Conservation (phyloP, 2,797 vertebrate species). For the Esox masquinongy region DNA sequence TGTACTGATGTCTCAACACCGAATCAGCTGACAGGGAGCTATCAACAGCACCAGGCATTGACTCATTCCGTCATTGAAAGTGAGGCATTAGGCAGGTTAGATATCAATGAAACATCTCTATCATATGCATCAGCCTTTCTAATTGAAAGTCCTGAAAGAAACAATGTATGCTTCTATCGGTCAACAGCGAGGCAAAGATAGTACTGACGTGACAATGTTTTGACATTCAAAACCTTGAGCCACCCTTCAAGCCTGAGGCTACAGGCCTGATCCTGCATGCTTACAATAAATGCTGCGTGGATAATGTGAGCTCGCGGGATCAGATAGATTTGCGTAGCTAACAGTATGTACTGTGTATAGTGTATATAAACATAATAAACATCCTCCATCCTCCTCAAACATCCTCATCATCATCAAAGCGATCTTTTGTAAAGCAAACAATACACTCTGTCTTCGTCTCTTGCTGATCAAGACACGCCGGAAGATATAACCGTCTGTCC, state of each 20-base stretch:
- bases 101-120: neutral
- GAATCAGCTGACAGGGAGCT: slow-evolving; percentile 60
- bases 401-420: neutral
- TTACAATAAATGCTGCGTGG: no score
- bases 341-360: neutral
- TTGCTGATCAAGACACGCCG: neutral
- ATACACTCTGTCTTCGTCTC: neutral
- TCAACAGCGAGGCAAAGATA: neutral
- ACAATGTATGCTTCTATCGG: neutral
- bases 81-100: neutral
- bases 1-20: slow-evolving; percentile 25
- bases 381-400: neutral
- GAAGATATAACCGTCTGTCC: no score
- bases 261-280: neutral
- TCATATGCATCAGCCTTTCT: neutral
- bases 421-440: neutral
- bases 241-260: neutral
- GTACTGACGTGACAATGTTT: neutral
- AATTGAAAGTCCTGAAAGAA: neutral
- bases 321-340: no score
- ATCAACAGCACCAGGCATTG: slow-evolving; percentile 8
- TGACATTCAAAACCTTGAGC: neutral
- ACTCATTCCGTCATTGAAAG: neutral
- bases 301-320: no score
- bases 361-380: neutral